Conservation (phyloP, 2,113 vertebrate species). For the Calcarius ornatus region DNA sequence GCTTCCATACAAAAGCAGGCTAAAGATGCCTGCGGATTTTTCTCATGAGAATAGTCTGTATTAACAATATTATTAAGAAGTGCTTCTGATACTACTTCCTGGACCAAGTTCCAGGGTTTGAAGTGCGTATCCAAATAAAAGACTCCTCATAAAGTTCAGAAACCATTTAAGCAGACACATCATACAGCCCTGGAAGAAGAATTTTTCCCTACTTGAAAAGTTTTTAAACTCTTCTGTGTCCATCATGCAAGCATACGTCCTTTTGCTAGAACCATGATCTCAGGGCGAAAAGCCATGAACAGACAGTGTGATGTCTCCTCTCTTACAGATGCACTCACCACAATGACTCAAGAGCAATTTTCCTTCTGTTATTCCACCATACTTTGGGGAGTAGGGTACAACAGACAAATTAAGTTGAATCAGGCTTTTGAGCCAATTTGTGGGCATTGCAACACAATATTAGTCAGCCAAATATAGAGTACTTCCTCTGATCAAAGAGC, state of each 20-base stretch:
- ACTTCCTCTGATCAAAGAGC: background rate
- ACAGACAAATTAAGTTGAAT: background rate
- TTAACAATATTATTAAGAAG: background rate
- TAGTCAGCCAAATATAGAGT: background rate
- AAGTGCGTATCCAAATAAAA: background rate
- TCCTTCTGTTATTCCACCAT: background rate
- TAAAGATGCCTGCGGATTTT: background rate
- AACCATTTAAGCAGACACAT: background rate
- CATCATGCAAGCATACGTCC: background rate
- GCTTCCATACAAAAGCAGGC: background rate
- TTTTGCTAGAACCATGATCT: background rate
- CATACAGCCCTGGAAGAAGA: background rate
- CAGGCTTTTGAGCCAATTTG: background rate
- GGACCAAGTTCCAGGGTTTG: background rate
- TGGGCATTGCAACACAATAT: background rate
- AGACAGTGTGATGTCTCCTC: background rate
- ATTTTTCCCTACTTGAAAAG: background rate
- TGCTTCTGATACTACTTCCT: background rate
- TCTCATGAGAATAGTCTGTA: constrained; percentile 3
- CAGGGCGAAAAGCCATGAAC: background rate
- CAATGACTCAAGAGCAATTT: background rate
- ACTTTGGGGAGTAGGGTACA: background rate
- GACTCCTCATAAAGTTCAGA: background rate
- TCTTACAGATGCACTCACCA: background rate
- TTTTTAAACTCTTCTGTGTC: background rate